A percentile compares a stretch with the other conserved stretches of the same genome.
phyloP scores from a whole-genome alignment of 2,113 vertebrate species.

The Microtus ochrogaster region DNA sequence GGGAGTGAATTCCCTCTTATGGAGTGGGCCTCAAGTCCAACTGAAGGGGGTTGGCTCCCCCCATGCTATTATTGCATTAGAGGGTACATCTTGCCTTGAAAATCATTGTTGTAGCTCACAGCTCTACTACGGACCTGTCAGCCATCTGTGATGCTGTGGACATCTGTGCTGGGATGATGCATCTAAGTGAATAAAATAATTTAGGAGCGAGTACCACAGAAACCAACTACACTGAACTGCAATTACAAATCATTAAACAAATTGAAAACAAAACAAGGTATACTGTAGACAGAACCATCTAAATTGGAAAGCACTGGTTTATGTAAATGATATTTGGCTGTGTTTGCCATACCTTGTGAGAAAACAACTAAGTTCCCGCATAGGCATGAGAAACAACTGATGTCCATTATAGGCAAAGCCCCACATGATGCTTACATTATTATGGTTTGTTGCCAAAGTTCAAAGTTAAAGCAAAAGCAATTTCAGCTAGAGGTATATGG shows the following conservation, averaged over 20 bases:
- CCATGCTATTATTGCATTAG: not conserved
- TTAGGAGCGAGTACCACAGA: not conserved
- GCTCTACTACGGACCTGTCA: not conserved
- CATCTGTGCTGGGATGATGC: not conserved
- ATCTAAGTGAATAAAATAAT: not conserved
- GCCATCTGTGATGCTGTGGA: not conserved
- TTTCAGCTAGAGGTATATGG: not conserved
- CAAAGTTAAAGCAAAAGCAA: slow-evolving; percentile 9
- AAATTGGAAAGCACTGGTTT: not conserved
- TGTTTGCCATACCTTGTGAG: not conserved
- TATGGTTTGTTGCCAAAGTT: not conserved
- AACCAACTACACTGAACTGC: not conserved
- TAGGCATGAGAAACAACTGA: not conserved
- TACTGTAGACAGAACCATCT: not conserved
- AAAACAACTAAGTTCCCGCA: not conserved
- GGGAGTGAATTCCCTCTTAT: not conserved
- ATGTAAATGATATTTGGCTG: slow-evolving; percentile 16
- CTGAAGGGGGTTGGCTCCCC: not conserved
- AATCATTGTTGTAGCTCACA: not conserved
- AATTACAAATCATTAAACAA: not conserved
- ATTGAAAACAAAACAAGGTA: not conserved
- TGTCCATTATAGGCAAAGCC: not conserved
- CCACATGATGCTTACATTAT: not conserved
- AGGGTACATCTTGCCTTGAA: not conserved
- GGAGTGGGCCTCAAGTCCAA: not conserved